Conservation (phyloP, 2,888 invertebrate species). For the Ariolimax columbianus region DNA sequence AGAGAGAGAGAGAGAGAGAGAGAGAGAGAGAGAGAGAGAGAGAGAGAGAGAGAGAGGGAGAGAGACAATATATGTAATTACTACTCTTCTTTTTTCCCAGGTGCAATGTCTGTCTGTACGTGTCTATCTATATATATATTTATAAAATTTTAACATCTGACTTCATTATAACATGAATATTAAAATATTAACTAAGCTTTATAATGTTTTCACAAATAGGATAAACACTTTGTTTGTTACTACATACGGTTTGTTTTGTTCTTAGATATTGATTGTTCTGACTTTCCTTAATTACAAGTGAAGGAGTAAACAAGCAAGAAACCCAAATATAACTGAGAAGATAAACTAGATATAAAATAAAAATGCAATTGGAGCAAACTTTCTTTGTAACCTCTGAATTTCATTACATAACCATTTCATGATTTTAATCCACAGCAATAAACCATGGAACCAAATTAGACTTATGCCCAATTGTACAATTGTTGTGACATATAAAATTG, state of each 20-base stretch:
- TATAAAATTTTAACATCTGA: too few relatives aligned
- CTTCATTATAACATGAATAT: too few relatives aligned
- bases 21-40: neutral
- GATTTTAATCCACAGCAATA: neutral
- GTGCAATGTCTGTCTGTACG: too few relatives aligned
- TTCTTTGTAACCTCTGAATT: neutral
- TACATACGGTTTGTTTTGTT: neutral
- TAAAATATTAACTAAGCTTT: neutral
- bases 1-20: neutral
- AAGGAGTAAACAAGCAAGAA: neutral
- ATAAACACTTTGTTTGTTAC: neutral
- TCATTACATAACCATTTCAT: neutral
- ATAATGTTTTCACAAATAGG: neutral
- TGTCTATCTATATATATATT: too few relatives aligned
- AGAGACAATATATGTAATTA: too few relatives aligned
- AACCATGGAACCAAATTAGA: neutral
- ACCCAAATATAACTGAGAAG: neutral
- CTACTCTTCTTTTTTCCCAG: too few relatives aligned
- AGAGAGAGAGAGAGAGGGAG: too few relatives aligned
- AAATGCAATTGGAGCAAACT: neutral
- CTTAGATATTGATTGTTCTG: neutral
- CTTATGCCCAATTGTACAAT: too few relatives aligned
- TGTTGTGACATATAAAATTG: too few relatives aligned
- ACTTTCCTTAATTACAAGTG: neutral
- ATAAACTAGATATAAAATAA: neutral